Evolutionary conservation across 2,113 vertebrate genomes (phyloP), one percentile per base, ranked within the genome.

Genomic region (Ptilonorhynchus violaceus): DNA sequence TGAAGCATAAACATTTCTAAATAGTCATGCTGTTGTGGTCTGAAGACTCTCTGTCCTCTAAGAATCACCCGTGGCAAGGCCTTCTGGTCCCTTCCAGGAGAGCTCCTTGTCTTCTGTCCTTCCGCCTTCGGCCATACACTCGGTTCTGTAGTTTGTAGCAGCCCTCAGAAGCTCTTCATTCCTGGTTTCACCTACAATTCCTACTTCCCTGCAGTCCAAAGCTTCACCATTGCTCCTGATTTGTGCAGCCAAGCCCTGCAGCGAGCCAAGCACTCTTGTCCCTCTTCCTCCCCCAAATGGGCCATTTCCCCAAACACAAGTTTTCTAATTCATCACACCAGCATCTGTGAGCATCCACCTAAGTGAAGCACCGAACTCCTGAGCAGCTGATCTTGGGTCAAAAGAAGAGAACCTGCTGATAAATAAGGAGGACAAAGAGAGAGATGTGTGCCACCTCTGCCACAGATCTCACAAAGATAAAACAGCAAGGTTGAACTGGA

Each of bases 11-110:
- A 44, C 41, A 42, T 62, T 69, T 19, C 78, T 62, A 18, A 74
- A 58, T 0, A 52, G 30, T 15, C 0, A 0, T 9, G 24, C 0
- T 5, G 28, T 28, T 53, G 75, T 72, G 37, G 41, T 74, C 25
- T 56, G 46, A 60, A 20, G 33, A 33, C 21, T 30, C 64, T 62
- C 50, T 42, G 49, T 39, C 30, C n/a, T 59, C 66, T n/a, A 58
- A 56, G 46, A 70, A 90, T 30, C 25, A 28, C 39, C 44, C 55
- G 20, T 14, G 27, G 60, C 31, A 56, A 69, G 25, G 39, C 23
- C 28, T 74, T 73, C 68, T 47, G 11, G 31, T 46, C 47, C 72
- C 15, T 66, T 78, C 16, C 24, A 60, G 21, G 42, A 62, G 16
- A 74, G 25, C 20, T 88, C 33, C 22, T 47, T 25, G 25, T 37